Conservation (phyloP, 2,888 invertebrate genomes). For the Diaprepes abbreviatus region DNA sequence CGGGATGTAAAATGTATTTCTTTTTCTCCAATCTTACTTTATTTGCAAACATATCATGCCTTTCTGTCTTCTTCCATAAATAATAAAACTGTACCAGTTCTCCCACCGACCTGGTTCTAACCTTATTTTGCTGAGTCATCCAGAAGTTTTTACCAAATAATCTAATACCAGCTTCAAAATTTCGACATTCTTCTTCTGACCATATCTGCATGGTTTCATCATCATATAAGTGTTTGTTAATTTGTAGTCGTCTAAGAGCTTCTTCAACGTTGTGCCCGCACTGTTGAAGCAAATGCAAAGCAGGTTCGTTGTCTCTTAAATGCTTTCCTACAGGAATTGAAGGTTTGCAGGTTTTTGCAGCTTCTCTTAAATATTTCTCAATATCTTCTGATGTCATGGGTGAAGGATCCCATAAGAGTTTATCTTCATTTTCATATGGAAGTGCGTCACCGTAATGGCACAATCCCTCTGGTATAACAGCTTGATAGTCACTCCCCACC, state of each 20-base stretch:
- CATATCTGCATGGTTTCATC: constrained; percentile 76
- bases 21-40: constrained; percentile 92
- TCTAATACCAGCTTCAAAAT: constrained; percentile 89
- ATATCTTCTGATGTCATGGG: constrained; percentile 79
- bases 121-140: constrained; percentile 92
- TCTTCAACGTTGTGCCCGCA: constrained; percentile 96
- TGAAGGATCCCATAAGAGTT: constrained; percentile 93
- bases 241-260: constrained; percentile 81
- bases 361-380: constrained; percentile 83
- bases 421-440: constrained; percentile 96
- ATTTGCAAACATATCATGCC: constrained; percentile 93
- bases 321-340: constrained; percentile 82
- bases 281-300: constrained; percentile 89
- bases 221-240: constrained; percentile 68
- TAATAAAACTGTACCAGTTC: constrained; percentile 97
- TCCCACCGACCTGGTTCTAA: constrained; percentile 93
- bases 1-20: constrained; percentile 92
- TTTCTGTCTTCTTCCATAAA: constrained; percentile 98
- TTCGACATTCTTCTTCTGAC: constrained; percentile 97
- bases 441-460: constrained; percentile 93
- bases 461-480: constrained; percentile 91
- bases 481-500: constrained; percentile 96
- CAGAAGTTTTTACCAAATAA: constrained; percentile 95
- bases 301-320: constrained; percentile 90
- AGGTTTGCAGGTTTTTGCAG: constrained; percentile 65